phyloP scores from a whole-genome alignment of 2,888 invertebrate genomes.

The Drosophila paranaensis region DNA sequence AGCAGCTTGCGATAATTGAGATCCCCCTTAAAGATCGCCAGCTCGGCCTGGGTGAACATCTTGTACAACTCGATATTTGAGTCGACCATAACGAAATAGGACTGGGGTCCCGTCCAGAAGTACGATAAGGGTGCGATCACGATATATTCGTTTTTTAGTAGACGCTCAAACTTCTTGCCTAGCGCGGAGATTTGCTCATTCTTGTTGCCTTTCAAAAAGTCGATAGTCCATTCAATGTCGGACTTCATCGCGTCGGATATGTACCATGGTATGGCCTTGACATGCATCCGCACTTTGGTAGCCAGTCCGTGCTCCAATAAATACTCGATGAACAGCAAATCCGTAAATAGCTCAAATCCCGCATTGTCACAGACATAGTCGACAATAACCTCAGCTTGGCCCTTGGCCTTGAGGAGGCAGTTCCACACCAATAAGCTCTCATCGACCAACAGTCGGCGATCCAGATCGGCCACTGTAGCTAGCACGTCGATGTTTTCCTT shows the following conservation, averaged over 20 bases:
- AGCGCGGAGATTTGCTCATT: slow-evolving; percentile 80
- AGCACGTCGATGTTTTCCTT: slow-evolving; percentile 38
- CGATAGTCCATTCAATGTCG: slow-evolving; percentile 91
- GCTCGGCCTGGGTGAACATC: slow-evolving; percentile 88
- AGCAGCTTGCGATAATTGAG: slow-evolving; percentile 97
- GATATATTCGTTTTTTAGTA: slow-evolving; percentile 85
- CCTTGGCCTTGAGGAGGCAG: slow-evolving; percentile 69
- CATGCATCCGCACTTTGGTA: slow-evolving; percentile 90
- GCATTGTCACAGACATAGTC: slow-evolving; percentile 96
- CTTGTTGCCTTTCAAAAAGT: slow-evolving; percentile 83
- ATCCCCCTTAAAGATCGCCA: slow-evolving; percentile 96
- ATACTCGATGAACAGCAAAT: slow-evolving; percentile 94
- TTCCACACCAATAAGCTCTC: slow-evolving; percentile 87
- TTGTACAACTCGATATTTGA: slow-evolving; percentile 89
- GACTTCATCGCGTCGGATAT: slow-evolving; percentile 92
- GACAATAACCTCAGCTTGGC: slow-evolving; percentile 85
- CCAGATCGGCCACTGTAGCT: slow-evolving; percentile 85
- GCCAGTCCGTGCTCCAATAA: slow-evolving; percentile 88
- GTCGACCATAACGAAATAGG: slow-evolving; percentile 90
- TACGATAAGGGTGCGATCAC: slow-evolving; percentile 86
- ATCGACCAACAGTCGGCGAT: slow-evolving; percentile 87
- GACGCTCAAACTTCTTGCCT: slow-evolving; percentile 87
- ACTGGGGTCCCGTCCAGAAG: slow-evolving; percentile 95
- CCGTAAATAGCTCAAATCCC: slow-evolving; percentile 96
- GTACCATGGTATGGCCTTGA: slow-evolving; percentile 97